Conservation (phyloP, 2,113 vertebrate species). For the Diphyllodes magnificus region DNA sequence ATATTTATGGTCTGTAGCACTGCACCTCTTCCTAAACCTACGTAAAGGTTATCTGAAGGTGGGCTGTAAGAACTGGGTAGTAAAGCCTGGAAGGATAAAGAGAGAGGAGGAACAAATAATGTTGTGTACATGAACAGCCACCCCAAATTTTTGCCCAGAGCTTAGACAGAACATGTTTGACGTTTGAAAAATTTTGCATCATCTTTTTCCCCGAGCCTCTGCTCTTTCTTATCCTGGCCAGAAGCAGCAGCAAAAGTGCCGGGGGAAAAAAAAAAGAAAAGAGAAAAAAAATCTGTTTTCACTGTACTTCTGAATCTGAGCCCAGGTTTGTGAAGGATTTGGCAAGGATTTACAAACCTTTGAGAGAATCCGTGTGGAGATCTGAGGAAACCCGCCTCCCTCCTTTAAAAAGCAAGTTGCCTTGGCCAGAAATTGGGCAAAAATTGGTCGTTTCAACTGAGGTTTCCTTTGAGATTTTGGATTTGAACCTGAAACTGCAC, state of each 20-base stretch:
- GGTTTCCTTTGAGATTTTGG: slow-evolving; percentile 51
- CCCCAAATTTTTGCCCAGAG: not conserved
- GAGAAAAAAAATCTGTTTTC: slow-evolving; percentile 1
- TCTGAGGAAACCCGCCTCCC: slow-evolving; percentile 51
- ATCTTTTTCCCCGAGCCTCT: slow-evolving; percentile 24
- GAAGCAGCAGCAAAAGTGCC: slow-evolving; percentile 12
- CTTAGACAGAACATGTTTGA: slow-evolving; percentile 16
- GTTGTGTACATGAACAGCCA: not conserved
- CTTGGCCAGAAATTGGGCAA: slow-evolving; percentile 49
- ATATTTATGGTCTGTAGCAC: not conserved
- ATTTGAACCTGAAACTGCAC: slow-evolving; percentile 32
- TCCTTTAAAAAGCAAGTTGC: slow-evolving; percentile 24
- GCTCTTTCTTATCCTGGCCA: slow-evolving; percentile 31
- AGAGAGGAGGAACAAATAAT: not conserved
- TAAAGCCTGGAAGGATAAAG: not conserved
- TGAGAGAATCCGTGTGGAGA: slow-evolving; percentile 54
- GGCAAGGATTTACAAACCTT: slow-evolving; percentile 56
- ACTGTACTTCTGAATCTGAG: slow-evolving; percentile 60
- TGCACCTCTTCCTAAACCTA: not conserved
- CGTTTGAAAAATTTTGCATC: slow-evolving; percentile 35
- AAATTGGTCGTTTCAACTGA: slow-evolving; percentile 2
- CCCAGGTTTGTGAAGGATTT: slow-evolving; percentile 60
- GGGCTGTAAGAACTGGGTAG: not conserved
- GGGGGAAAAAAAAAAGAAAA: not conserved
- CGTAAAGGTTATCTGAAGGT: not conserved